phyloP scores from a whole-genome alignment of 2,113 vertebrate species.

The Pollachius pollachius region DNA sequence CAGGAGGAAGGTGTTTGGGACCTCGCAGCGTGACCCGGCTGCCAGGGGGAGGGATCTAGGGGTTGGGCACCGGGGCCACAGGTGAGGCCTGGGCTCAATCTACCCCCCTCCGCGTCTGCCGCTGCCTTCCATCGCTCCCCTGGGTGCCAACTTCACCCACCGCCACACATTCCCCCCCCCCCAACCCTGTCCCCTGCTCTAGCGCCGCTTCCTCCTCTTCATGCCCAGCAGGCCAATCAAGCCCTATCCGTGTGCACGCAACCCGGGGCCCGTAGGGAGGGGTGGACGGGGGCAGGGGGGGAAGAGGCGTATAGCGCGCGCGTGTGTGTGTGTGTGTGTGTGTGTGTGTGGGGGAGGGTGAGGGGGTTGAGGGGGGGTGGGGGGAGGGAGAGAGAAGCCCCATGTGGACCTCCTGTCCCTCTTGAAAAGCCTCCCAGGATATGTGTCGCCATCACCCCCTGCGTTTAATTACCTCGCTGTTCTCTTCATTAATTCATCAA shows the following conservation, averaged over 20 bases:
- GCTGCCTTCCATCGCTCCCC: conserved; percentile 55
- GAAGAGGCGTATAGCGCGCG: not conserved
- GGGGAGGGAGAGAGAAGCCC: conserved; percentile 51
- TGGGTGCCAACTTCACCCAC: conserved; percentile 61
- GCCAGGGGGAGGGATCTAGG: conserved; percentile 78
- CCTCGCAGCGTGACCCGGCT: conserved; percentile 76
- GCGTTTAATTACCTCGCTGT: conserved; percentile 90
- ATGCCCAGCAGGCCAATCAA: conserved; percentile 93
- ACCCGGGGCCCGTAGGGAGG: conserved; percentile 68
- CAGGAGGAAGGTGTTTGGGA: conserved; percentile 73
- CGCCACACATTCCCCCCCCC: not conserved
- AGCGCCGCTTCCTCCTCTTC: conserved; percentile 45
- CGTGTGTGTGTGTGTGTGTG: no score
- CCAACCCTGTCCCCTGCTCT: no score
- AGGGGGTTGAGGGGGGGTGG: no score
- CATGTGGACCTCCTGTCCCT: conserved; percentile 75
- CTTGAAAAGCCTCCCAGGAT: conserved; percentile 90
- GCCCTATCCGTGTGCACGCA: conserved; percentile 76
- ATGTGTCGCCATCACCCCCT: conserved; percentile 75
- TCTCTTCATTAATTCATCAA: conserved; percentile 95
- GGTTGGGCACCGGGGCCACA: conserved; percentile 80
- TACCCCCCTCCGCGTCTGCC: conserved; percentile 56
- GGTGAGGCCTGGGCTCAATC: conserved; percentile 82
- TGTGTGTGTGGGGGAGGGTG: no score
- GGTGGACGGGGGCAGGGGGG: conserved; percentile 15